Evolutionary conservation across 2,113 vertebrate genomes (phyloP).

Genomic region (Colaptes auratus): DNA sequence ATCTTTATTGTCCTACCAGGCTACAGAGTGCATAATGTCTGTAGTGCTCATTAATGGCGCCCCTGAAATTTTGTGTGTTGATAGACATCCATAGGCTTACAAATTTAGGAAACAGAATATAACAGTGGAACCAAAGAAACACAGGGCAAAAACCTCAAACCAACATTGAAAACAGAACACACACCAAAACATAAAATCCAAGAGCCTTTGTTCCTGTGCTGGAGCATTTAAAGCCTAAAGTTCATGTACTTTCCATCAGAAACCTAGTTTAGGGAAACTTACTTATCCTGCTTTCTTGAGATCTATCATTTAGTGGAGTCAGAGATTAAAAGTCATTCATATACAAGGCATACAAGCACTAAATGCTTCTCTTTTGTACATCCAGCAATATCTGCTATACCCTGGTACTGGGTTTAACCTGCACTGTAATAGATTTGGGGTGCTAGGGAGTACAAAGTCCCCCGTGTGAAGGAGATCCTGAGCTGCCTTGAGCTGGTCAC

Average conservation of each 20-base stretch:
- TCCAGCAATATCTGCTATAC: background rate
- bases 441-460: background rate
- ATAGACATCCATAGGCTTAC: background rate
- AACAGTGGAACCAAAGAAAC: background rate
- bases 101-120: background rate
- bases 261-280: background rate
- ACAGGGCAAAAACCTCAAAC: background rate
- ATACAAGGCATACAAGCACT: background rate
- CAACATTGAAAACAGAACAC: background rate
- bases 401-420: background rate
- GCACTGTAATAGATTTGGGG: background rate
- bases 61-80: background rate
- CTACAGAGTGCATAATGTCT: background rate
- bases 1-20: background rate
- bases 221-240: background rate
- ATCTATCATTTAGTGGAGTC: background rate
- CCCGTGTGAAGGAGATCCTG: background rate
- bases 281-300: background rate
- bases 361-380: background rate
- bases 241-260: background rate
- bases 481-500: background rate
- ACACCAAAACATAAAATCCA: background rate
- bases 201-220: background rate
- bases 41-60: background rate
- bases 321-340: background rate